Conservation (phyloP, 2,113 vertebrate species). For the Dasyprocta punctata region DNA sequence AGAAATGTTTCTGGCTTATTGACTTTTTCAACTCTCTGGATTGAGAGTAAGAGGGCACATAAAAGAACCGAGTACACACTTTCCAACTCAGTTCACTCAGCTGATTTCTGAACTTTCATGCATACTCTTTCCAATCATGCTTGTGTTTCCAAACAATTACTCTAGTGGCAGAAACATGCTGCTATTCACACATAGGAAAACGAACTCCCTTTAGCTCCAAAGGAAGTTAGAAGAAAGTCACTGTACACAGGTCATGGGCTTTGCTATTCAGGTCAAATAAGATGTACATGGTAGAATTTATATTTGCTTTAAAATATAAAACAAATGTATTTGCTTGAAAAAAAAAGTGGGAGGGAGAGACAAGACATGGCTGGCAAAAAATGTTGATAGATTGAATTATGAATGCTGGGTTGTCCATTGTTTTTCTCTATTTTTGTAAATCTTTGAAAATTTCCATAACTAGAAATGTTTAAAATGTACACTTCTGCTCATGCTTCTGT, state of each 20-base stretch:
- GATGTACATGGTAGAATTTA: background rate
- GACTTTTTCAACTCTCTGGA: background rate
- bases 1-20: background rate
- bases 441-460: slow-evolving; percentile 45
- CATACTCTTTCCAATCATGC: background rate
- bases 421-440: background rate
- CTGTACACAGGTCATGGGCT: background rate
- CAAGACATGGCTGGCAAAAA: background rate
- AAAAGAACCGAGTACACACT: background rate
- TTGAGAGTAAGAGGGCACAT: background rate
- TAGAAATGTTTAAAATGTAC: background rate
- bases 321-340: no score
- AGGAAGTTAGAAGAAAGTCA: background rate
- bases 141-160: background rate
- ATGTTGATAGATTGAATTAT: background rate
- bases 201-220: background rate
- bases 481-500: background rate
- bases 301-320: background rate
- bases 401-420: background rate
- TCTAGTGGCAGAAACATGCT: background rate
- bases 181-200: background rate
- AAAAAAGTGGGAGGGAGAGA: background rate
- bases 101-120: background rate
- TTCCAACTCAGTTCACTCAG: background rate
- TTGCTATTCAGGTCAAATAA: background rate